Evolutionary conservation across 1,140 invertebrate species (phyloP), one percentile per base, ranked within the genome.

Genomic region (Caenorhabditis latens): DNA sequence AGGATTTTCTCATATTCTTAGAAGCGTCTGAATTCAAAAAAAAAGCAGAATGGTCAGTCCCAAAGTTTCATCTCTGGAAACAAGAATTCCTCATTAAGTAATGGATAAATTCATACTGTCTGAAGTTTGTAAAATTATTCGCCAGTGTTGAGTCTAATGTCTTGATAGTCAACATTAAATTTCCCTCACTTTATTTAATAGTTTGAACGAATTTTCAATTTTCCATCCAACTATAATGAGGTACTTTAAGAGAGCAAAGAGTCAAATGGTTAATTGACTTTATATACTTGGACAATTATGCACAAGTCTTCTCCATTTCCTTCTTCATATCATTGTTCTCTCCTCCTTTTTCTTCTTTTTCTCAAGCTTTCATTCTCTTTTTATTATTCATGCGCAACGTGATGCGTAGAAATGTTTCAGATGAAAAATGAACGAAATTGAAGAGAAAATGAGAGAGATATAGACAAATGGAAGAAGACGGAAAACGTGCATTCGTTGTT

Each of bases 321-420:
- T 40, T 40, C 32, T 67, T 67, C 63, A 71, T 46, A 14, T 65
- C 40, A 71, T 71, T 19, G 46, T 50, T 53, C 11, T 6, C 24
- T n/a, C 46, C 5, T 21, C 14, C 42, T 53, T 53, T 11, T n/a
- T 9, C 24, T 40, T 40, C 32, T 67, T 32, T 50, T 32, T 24
- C 53, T 46, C 46, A 79, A n/a, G 71, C 46, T 9, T 50, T 24
- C 21, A n/a, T 11, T 53, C 11, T 50, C 46, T 53, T 79, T 79
- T 79, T 53, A 79, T 79, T 79, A 79, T 79, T 79, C 46, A 79
- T 79, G 71, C 71, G 46, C 46, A 24, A 50, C 43, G 24, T n/a
- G 43, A 71, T 46, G 42, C 67, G 71, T 79, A 48, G 46, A 79
- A 71, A 71, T 71, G 65, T 71, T 71, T 71, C 65, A 71, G 65